Conservation (phyloP, 1,140 invertebrate species). For the Drosophila nigrodunni region DNA sequence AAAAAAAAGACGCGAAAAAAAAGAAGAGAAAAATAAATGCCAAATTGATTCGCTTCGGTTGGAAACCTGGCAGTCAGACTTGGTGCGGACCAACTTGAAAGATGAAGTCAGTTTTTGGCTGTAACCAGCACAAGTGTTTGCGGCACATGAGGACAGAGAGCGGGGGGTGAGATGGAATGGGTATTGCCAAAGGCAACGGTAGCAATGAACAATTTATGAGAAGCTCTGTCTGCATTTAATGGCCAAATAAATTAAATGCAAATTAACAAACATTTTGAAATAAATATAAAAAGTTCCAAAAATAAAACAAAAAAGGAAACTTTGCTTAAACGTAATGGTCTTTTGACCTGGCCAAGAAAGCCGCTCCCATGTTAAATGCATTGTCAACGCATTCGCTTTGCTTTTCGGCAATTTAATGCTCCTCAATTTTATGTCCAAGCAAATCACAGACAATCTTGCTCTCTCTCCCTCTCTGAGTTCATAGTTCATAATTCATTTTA, state of each 20-base stretch:
- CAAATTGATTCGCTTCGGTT: constrained; percentile 50
- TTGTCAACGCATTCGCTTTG: constrained; percentile 44
- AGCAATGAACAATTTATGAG: constrained; percentile 39
- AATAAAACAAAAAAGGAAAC: constrained; percentile 14
- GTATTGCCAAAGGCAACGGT: constrained; percentile 13
- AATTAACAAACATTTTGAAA: constrained; percentile 36
- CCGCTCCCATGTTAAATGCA: constrained; percentile 26
- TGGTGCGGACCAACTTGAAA: constrained; percentile 12
- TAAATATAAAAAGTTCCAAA: constrained; percentile 5
- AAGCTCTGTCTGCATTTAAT: constrained; percentile 36
- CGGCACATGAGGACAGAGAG: background rate
- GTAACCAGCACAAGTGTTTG: background rate
- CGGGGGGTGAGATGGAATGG: background rate
- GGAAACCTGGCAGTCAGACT: constrained; percentile 28
- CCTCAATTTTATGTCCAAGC: constrained; percentile 24
- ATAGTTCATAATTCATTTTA: constrained; percentile 1
- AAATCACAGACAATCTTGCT: background rate
- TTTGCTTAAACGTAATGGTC: background rate
- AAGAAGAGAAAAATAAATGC: constrained; percentile 22
- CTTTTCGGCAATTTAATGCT: constrained; percentile 31
- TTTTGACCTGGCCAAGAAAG: constrained; percentile 11
- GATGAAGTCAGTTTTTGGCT: constrained; percentile 5
- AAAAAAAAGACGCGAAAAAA: constrained; percentile 26
- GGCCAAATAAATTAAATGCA: constrained; percentile 50
- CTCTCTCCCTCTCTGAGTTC: background rate